These are phyloP conservation scores for Carposina sasakii DNA, from an alignment of 1,140 invertebrate genomes.

Conservation along the genomic window DNA sequence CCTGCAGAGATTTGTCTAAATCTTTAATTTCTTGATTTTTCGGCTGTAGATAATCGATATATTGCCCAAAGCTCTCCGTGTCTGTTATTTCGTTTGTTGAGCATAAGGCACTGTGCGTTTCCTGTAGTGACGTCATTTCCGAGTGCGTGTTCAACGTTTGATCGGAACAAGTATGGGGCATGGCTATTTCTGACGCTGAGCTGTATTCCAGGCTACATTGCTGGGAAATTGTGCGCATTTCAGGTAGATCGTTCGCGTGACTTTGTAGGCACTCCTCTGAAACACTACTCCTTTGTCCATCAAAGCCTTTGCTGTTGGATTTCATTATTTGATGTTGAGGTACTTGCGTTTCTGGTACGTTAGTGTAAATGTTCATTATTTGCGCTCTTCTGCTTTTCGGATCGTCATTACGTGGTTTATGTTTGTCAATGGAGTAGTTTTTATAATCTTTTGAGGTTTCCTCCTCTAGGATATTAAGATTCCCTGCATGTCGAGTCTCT, in stretches of 20 bases:
- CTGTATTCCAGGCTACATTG: constrained; percentile 69
- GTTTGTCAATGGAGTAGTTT: constrained; percentile 57
- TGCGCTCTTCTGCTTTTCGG: constrained; percentile 66
- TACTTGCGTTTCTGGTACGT: constrained; percentile 80
- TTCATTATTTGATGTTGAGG: constrained; percentile 74
- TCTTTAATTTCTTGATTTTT: constrained; percentile 44
- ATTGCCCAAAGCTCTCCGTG: constrained; percentile 68
- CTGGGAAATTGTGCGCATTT: constrained; percentile 69
- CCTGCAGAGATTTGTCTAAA: constrained; percentile 54
- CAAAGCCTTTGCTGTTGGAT: constrained; percentile 45
- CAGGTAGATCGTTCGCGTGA: constrained; percentile 52
- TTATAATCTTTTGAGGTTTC: constrained; percentile 70
- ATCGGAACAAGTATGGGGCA: constrained; percentile 66
- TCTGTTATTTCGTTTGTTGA: constrained; percentile 69
- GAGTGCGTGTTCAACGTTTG: constrained; percentile 69
- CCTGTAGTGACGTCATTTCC: constrained; percentile 66
- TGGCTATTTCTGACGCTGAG: constrained; percentile 62
- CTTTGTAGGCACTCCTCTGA: constrained; percentile 63
- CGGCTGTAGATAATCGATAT: constrained; percentile 63
- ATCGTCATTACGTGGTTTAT: constrained; percentile 50
- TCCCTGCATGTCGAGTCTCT: constrained; percentile 54
- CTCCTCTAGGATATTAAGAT: constrained; percentile 78
- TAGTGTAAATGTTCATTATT: constrained; percentile 83
- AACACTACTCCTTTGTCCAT: constrained; percentile 52
- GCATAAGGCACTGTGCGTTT: constrained; percentile 67